A percentile compares a stretch with the other conserved stretches of the same genome.
These are phyloP conservation scores for Erithacus rubecula DNA, from an alignment of 2,797 vertebrate genomes.

Conservation along the genomic window DNA sequence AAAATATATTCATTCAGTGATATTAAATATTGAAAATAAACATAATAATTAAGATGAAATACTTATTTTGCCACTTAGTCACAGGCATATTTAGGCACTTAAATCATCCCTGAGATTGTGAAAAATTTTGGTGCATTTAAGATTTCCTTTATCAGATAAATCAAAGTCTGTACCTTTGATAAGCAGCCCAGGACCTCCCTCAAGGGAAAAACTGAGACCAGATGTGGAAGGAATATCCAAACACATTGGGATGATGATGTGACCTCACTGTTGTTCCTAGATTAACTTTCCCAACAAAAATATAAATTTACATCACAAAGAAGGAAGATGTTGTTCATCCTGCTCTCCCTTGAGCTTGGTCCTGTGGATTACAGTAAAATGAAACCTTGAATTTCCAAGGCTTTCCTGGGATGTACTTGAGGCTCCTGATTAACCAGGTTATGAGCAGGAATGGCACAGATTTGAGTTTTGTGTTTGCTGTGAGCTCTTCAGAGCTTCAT, in stretches of 20 bases:
- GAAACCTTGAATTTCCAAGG: neutral
- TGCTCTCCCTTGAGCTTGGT: neutral
- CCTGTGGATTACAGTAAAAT: neutral
- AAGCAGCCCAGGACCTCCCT: neutral
- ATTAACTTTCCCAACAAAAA: neutral
- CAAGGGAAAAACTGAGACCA: neutral
- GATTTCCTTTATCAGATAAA: neutral
- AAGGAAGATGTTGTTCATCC: neutral
- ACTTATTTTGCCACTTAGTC: neutral
- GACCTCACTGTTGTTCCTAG: neutral
- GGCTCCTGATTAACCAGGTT: neutral
- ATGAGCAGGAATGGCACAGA: neutral
- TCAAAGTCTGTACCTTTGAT: neutral
- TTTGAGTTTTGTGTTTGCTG: neutral
- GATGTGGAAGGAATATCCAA: neutral
- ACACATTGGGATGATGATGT: neutral
- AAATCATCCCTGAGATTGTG: neutral
- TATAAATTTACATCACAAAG: neutral
- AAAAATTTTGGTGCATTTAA: neutral
- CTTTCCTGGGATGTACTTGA: neutral
- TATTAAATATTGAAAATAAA: neutral
- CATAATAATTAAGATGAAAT: neutral
- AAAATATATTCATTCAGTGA: neutral
- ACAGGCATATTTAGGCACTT: neutral
- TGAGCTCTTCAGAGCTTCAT: neutral